Base-by-base conservation (phyloP, 92 coral and sea anemone genomes). In the Epizoanthus illoricatus region DNA sequence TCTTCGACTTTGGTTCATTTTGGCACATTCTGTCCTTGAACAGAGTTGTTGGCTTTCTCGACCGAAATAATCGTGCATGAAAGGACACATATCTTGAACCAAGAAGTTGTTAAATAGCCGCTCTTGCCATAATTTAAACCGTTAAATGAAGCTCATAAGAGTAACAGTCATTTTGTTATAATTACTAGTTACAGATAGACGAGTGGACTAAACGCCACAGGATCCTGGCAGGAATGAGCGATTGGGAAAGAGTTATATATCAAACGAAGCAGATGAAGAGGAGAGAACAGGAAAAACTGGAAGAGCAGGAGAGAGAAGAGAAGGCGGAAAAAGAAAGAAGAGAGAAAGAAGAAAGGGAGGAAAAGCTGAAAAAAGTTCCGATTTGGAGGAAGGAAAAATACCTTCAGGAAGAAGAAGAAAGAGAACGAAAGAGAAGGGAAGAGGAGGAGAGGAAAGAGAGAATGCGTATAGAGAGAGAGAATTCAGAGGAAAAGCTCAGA, bases 221-320 rank as follows among this genome's bases (percentile, higher is more conserved):
- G 15, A 68, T 68, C 19, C 16, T 68, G 2, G 73, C 40, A 20
- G 45, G 45, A 18, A 68, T 36, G 73, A 36, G 20, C 9, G n/a
- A 4, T 19, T 68, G 73, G 73, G 20, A 68, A 16, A 6, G 43
- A 36, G 0, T 19, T 2, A 40, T 68, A 68, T 68, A 33, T 36
- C 4, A 33, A 10, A 13, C 49, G 3, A 68, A 68, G 4, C 45
- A 68, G 20, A 40, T 28, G 52, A 68, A 68, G n/a, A 39, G 8
- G 73, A 68, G 8, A 68, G 73, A 40, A 4, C 49, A 68, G 49
- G 49, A 68, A 4, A 68, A 68, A 68, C 49, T 68, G 73, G 73
- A 68, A 68, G 73, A 68, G 8, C 49, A 4, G 49, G 5, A 15
- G 19, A 68, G 42, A 39, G 42, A 19, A 36, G 73, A 68, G 21